Percentiles rank a stretch among this genome's conserved stretches.
These are phyloP conservation scores for Schizotus pectinicornis DNA, from an alignment of 2,888 invertebrate genomes.

Conservation along the genomic window DNA sequence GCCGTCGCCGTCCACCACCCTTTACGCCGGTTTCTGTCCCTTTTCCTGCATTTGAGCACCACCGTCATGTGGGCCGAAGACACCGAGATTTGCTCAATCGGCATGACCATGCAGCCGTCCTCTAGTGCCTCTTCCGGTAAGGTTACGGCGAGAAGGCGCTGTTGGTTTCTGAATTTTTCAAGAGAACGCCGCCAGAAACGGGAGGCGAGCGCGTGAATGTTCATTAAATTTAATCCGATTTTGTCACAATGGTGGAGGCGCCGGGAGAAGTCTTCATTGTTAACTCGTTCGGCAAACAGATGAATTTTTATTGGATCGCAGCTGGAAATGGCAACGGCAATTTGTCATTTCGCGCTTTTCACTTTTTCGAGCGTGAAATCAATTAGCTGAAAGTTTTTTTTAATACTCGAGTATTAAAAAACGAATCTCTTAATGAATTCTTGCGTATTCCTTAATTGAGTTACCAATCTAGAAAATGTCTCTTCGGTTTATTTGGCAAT, in stretches of 20 bases:
- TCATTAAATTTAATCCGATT: neutral
- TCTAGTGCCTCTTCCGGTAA: conserved; percentile 78
- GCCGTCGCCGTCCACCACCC: neutral
- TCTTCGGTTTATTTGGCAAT: too few species aligned
- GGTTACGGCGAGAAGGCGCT: conserved; percentile 37
- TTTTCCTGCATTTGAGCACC: conserved; percentile 11
- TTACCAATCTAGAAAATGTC: too few species aligned
- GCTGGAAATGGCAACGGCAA: too few species aligned
- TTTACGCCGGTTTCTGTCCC: conserved; percentile 3
- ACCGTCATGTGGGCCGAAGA: conserved; percentile 70
- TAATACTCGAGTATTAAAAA: too few species aligned
- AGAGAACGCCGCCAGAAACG: neutral
- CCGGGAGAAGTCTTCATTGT: neutral
- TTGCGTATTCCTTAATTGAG: too few species aligned
- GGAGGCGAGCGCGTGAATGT: neutral
- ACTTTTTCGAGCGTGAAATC: too few species aligned
- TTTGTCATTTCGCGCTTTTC: too few species aligned
- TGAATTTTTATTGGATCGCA: too few species aligned
- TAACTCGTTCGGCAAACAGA: neutral
- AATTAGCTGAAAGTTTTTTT: too few species aligned
- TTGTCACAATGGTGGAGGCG: neutral
- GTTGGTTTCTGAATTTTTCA: neutral
- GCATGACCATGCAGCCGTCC: conserved; percentile 79
- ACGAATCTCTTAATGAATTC: too few species aligned
- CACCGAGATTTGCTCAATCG: conserved; percentile 83